phyloP scores from a whole-genome alignment of 2,113 vertebrate species.

The Amphiprion percula region DNA sequence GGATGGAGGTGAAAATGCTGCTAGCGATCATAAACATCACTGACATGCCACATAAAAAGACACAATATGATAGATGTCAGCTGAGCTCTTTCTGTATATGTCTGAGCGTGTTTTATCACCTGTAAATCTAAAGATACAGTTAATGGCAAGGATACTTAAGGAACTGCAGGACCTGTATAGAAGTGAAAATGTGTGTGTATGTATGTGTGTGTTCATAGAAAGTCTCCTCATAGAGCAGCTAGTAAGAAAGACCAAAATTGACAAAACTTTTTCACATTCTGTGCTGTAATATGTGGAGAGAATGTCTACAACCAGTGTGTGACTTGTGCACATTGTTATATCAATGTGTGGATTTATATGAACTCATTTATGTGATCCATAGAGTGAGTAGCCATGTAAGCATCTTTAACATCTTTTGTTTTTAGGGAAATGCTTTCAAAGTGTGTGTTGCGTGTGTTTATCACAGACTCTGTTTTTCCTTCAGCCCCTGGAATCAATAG shows the following conservation, averaged over 20 bases:
- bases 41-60: conserved; percentile 41
- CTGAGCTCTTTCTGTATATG: conserved; percentile 16
- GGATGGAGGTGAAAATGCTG: conserved; percentile 22
- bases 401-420: neutral
- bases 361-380: too few species aligned
- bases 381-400: too few species aligned
- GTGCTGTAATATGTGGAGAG: neutral
- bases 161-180: neutral
- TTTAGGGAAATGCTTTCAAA: neutral
- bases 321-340: too few species aligned
- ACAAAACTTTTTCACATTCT: neutral
- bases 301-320: neutral
- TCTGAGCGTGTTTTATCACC: conserved; percentile 39
- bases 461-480: too few species aligned
- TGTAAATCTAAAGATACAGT: conserved; percentile 16
- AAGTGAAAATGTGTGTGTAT: neutral
- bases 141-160: neutral
- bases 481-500: too few species aligned
- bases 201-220: neutral
- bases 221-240: neutral
- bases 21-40: conserved; percentile 39
- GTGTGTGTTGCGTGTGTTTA: neutral
- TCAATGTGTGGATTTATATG: neutral
- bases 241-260: too few species aligned
- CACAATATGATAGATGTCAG: conserved; percentile 31